Evolutionary conservation across 2,797 vertebrate genomes (phyloP).

Genomic region (Crypturellus tataupa): DNA sequence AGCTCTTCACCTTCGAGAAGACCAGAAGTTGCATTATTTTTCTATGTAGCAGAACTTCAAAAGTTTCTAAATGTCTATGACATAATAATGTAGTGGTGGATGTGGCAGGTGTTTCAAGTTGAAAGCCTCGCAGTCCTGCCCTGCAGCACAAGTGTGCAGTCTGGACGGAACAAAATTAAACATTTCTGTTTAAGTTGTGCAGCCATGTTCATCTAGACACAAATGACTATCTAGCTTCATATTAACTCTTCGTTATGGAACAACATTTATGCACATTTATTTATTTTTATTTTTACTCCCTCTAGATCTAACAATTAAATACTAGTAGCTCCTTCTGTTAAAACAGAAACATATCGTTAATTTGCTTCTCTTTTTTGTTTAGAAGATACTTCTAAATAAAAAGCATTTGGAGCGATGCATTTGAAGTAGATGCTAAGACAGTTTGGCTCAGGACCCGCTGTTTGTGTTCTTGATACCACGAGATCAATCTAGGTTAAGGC

Average conservation of each 20-base stretch:
- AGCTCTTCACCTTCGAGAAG: not conserved
- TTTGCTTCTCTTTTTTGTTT: not conserved
- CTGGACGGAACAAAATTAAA: not conserved
- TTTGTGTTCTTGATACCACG: not conserved
- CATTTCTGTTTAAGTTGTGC: not conserved
- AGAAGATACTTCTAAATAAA: not conserved
- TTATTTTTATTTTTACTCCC: not conserved
- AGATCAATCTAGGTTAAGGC: not conserved
- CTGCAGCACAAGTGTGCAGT: not conserved
- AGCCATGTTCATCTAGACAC: not conserved
- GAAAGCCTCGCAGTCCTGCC: not conserved
- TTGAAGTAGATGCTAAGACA: not conserved
- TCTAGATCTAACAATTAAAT: not conserved
- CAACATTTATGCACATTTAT: not conserved
- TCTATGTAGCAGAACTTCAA: not conserved
- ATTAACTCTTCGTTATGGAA: not conserved
- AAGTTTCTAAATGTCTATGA: not conserved
- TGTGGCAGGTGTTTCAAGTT: fast-evolving
- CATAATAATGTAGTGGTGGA: not conserved
- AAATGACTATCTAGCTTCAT: not conserved
- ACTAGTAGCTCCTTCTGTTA: not conserved
- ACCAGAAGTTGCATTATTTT: not conserved
- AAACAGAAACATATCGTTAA: not conserved
- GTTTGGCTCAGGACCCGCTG: not conserved
- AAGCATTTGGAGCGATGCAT: not conserved